Conservation (phyloP, 2,113 vertebrate species). For the Calypte anna region DNA sequence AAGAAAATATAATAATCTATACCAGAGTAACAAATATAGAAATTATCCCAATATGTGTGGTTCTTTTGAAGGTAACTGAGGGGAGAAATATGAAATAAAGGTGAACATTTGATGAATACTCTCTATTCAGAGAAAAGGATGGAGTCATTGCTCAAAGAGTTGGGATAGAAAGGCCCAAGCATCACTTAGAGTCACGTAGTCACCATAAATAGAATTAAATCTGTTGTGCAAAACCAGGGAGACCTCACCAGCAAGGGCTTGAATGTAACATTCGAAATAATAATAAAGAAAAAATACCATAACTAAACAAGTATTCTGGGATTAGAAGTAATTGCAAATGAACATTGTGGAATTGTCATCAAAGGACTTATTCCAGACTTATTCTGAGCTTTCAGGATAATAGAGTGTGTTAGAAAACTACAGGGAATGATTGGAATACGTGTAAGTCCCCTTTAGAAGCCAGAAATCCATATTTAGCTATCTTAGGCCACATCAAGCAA, state of each 20-base stretch:
- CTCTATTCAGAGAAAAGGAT: not conserved
- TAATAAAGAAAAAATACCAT: not conserved
- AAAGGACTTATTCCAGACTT: conserved; percentile 36
- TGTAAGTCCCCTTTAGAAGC: not conserved
- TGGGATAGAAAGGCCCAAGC: not conserved
- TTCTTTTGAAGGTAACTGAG: not conserved
- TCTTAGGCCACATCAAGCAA: not conserved
- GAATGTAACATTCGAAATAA: not conserved
- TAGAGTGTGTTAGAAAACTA: not conserved
- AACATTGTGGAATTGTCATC: not conserved
- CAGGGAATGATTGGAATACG: not conserved
- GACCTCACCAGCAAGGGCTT: not conserved
- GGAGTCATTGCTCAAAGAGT: not conserved
- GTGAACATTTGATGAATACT: not conserved
- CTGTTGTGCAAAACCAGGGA: not conserved
- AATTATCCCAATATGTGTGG: not conserved
- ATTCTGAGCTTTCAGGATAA: conserved; percentile 2
- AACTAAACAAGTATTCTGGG: conserved; percentile 19
- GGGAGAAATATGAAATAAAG: not conserved
- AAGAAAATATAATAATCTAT: conserved; percentile 15
- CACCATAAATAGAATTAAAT: not conserved
- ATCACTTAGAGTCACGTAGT: not conserved
- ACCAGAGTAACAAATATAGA: not conserved
- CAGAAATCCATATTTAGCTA: conserved; percentile 22
- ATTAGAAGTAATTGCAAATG: conserved; percentile 16